Percentiles rank a stretch among this genome's conserved stretches.
phyloP scores from a whole-genome alignment of 1,140 invertebrate genomes.

The Oryctes rhinoceros region DNA sequence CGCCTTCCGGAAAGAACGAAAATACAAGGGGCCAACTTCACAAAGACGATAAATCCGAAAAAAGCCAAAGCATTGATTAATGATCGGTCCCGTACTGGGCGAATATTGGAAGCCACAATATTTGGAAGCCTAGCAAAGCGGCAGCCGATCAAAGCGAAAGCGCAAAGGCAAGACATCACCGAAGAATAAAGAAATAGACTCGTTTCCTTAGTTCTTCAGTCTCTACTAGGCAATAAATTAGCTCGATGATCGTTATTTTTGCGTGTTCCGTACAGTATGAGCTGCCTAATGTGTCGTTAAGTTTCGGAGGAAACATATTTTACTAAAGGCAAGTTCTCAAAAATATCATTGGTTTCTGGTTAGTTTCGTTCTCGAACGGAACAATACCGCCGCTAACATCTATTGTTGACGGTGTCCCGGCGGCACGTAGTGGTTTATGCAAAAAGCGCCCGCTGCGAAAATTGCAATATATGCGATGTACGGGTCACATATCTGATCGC shows the following conservation, averaged over 20 bases:
- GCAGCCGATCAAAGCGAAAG: background rate
- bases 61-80: background rate
- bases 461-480: conserved; percentile 2
- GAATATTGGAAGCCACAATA: conserved; percentile 31
- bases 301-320: background rate
- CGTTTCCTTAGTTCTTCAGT: background rate
- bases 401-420: background rate
- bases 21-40: background rate
- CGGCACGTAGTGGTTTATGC: background rate
- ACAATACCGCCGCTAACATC: conserved; percentile 12
- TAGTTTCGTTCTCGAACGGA: background rate
- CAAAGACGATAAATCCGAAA: background rate
- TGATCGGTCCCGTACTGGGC: background rate
- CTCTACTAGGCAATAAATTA: conserved; percentile 18
- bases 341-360: background rate
- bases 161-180: background rate
- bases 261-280: background rate
- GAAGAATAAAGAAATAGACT: background rate
- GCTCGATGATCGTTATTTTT: conserved; percentile 22
- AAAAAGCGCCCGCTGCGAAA: conserved; percentile 6
- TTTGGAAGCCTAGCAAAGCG: conserved; percentile 8
- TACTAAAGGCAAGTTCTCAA: too few species aligned
- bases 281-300: conserved; percentile 13
- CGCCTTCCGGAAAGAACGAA: conserved; percentile 18
- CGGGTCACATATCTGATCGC: background rate